A percentile compares a stretch with the other conserved stretches of the same genome.
These are phyloP conservation scores for mouse (Mus musculus) DNA, from an alignment of 2,113 vertebrate genomes.

Conservation along the genomic window DNA sequence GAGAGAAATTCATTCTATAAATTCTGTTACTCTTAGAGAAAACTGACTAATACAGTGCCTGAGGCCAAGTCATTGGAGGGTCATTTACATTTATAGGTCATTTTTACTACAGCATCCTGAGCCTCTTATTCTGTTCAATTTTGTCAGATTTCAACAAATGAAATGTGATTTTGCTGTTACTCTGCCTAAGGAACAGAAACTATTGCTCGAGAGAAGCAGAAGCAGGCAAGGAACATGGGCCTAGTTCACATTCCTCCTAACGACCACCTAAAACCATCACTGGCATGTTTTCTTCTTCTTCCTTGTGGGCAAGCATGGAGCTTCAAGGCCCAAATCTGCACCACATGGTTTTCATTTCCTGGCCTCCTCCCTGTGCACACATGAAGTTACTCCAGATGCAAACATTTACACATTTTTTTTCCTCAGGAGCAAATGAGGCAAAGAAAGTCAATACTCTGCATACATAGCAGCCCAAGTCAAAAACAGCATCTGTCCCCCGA, in stretches of 20 bases:
- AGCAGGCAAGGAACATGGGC: background rate
- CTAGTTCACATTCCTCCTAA: background rate
- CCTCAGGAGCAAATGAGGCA: constrained; percentile 68
- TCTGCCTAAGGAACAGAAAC: constrained; percentile 30
- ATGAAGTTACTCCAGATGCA: constrained; percentile 71
- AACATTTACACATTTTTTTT: constrained; percentile 62
- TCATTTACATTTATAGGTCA: constrained; percentile 56
- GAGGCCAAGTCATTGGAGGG: constrained; percentile 38
- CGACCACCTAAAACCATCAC: background rate
- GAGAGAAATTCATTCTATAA: background rate
- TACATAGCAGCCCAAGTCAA: constrained; percentile 76
- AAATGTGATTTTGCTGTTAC: constrained; percentile 2
- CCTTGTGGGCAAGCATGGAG: constrained; percentile 61
- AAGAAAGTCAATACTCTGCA: constrained; percentile 80
- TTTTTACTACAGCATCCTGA: constrained; percentile 36
- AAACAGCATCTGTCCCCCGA: constrained; percentile 7
- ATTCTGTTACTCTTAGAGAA: background rate
- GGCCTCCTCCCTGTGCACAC: constrained; percentile 67
- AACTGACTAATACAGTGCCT: background rate
- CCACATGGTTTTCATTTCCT: constrained; percentile 85
- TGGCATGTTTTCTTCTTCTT: background rate
- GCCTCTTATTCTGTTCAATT: constrained; percentile 36
- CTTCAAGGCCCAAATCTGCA: constrained; percentile 69
- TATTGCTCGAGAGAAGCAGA: constrained; percentile 38
- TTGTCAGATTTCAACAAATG: constrained; percentile 40